Conservation (phyloP, 2,888 invertebrate genomes). For the Pyrgus malvae region DNA sequence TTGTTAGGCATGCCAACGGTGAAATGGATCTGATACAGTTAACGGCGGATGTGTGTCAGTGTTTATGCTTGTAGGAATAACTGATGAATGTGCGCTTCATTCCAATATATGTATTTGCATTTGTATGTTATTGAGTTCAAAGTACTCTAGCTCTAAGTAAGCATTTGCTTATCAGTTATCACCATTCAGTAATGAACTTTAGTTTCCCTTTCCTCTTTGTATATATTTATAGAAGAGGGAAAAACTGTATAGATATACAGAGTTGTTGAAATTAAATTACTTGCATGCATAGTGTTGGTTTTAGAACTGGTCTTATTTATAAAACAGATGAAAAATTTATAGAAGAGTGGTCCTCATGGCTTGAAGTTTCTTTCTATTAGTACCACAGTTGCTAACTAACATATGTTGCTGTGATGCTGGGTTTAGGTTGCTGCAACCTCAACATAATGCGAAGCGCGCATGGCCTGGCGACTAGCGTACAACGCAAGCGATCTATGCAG, state of each 20-base stretch:
- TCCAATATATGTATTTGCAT: slow-evolving; percentile 1
- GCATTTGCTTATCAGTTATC: slow-evolving; percentile 25
- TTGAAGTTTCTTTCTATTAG: too few species aligned
- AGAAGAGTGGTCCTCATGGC: too few species aligned
- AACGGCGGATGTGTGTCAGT: slow-evolving; percentile 60
- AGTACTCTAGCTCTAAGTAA: neutral
- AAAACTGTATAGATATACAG: neutral
- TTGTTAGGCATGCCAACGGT: slow-evolving; percentile 41
- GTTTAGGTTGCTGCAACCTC: too few species aligned
- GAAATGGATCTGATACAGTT: slow-evolving; percentile 54
- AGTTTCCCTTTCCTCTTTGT: neutral
- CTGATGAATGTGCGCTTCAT: slow-evolving; percentile 40
- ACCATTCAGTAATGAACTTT: slow-evolving; percentile 1
- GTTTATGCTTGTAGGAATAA: slow-evolving; percentile 49
- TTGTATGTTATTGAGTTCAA: slow-evolving; percentile 6
- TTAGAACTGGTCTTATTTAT: too few species aligned
- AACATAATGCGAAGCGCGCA: too few species aligned
- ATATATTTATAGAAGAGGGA: neutral
- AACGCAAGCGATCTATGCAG: too few species aligned
- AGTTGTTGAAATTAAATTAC: too few species aligned
- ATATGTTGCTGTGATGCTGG: too few species aligned
- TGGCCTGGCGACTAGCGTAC: too few species aligned
- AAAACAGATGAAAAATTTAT: too few species aligned
- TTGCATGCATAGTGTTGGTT: too few species aligned
- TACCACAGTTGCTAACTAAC: too few species aligned